Evolutionary conservation across 2,888 invertebrate genomes (phyloP).

Genomic region (Scrobipalpa atriplicella): DNA sequence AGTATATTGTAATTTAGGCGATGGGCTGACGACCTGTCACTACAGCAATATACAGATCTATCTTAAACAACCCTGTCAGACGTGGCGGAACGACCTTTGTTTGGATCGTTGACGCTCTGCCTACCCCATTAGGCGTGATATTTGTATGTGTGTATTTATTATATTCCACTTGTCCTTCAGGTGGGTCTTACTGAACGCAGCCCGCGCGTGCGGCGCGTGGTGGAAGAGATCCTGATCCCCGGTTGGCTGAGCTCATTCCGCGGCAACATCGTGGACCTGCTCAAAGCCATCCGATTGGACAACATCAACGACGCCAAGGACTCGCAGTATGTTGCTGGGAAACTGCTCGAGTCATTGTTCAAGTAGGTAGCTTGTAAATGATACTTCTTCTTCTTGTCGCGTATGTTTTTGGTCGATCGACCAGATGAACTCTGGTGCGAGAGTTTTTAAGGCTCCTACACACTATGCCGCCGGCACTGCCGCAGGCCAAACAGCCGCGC

Average conservation of each 20-base stretch:
- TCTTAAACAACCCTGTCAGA: too few species aligned
- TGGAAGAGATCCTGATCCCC: slow-evolving; percentile 84
- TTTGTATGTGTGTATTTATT: neutral
- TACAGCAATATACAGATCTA: too few species aligned
- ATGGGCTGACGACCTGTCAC: too few species aligned
- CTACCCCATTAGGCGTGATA: neutral
- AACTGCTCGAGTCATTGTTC: slow-evolving; percentile 73
- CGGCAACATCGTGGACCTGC: slow-evolving; percentile 87
- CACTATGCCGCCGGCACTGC: too few species aligned
- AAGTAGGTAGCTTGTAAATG: slow-evolving; percentile 60
- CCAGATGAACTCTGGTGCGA: too few species aligned
- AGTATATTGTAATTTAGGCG: too few species aligned
- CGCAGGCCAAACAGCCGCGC: too few species aligned
- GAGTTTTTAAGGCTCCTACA: too few species aligned
- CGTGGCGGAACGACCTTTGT: too few species aligned
- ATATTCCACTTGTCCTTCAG: slow-evolving; percentile 42
- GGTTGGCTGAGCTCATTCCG: slow-evolving; percentile 89
- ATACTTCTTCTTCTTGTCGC: too few species aligned
- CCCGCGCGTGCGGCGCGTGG: slow-evolving; percentile 72
- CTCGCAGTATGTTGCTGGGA: slow-evolving; percentile 77
- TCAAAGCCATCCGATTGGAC: slow-evolving; percentile 89
- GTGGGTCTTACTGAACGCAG: slow-evolving; percentile 76
- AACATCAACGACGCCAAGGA: slow-evolving; percentile 76
- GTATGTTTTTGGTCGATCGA: too few species aligned
- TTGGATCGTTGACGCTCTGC: too few species aligned